A percentile compares a stretch with the other conserved stretches of the same genome.
These are phyloP conservation scores for Pemphigus obesinymphae DNA, from an alignment of 1,140 invertebrate genomes.

Conservation along the genomic window DNA sequence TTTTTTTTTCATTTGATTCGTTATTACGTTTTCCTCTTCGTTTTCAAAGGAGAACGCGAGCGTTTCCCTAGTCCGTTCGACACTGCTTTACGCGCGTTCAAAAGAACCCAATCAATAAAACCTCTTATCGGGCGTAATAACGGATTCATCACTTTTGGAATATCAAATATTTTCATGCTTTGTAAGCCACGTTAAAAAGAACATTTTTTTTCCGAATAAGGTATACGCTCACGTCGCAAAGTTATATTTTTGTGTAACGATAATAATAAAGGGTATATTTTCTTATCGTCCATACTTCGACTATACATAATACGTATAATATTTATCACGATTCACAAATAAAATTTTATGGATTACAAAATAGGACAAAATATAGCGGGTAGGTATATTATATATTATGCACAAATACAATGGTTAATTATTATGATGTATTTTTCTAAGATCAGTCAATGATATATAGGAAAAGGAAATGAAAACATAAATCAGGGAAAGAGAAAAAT, in stretches of 20 bases:
- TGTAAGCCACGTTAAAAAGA: not conserved
- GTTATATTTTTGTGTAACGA: too few relatives aligned
- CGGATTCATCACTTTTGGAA: not conserved
- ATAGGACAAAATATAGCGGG: not conserved
- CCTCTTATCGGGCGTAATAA: not conserved
- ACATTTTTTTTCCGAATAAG: not conserved
- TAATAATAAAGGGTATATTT: not conserved
- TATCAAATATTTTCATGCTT: not conserved
- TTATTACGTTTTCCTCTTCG: not conserved
- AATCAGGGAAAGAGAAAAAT: not conserved
- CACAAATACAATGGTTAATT: not conserved
- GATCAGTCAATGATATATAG: not conserved
- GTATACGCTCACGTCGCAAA: not conserved
- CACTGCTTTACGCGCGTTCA: not conserved
- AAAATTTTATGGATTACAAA: not conserved
- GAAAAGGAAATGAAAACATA: not conserved
- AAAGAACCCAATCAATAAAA: not conserved
- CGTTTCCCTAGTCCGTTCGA: not conserved
- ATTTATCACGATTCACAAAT: too few relatives aligned
- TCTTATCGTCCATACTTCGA: too few relatives aligned
- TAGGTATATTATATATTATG: too few relatives aligned
- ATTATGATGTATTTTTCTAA: not conserved
- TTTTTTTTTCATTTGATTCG: not conserved
- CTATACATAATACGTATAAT: too few relatives aligned
- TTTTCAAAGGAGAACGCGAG: not conserved